These are phyloP conservation scores for Rhinichthys osculus DNA, from an alignment of 2,797 vertebrate species.

Conservation along the genomic window DNA sequence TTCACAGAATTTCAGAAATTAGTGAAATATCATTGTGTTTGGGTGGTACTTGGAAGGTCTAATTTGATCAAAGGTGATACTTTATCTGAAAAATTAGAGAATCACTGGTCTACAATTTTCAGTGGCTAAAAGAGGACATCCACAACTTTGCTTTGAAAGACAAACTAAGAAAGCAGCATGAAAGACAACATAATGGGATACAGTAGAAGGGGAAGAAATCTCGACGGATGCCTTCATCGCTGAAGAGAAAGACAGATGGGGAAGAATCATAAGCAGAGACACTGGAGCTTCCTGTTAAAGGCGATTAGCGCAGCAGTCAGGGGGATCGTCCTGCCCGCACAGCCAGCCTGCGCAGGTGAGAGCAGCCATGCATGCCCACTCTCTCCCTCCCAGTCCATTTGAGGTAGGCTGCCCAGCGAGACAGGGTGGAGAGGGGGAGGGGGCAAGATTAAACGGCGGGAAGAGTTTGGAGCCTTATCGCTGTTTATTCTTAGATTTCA, in stretches of 20 bases:
- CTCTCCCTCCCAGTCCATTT: constrained; percentile 55
- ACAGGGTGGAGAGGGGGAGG: constrained; percentile 33
- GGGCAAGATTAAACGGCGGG: constrained; percentile 58
- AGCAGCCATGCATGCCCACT: constrained; percentile 40
- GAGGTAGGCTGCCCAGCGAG: constrained; percentile 56
- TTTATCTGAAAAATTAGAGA: background rate
- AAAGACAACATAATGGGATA: constrained; percentile 44
- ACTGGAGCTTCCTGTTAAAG: constrained; percentile 47
- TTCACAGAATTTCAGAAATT: background rate
- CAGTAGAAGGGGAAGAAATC: constrained; percentile 49
- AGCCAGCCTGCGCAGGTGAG: constrained; percentile 49
- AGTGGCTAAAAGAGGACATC: constrained; percentile 47
- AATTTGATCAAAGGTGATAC: background rate
- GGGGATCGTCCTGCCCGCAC: constrained; percentile 33
- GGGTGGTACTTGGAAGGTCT: background rate
- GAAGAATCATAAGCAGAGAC: constrained; percentile 33
- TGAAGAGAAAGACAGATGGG: constrained; percentile 32
- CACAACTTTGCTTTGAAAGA: constrained; percentile 54
- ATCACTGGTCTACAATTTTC: constrained; percentile 58
- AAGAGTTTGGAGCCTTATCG: constrained; percentile 64
- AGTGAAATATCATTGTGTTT: background rate
- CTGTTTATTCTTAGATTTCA: constrained; percentile 75
- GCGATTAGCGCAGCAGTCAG: constrained; percentile 48
- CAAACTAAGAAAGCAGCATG: constrained; percentile 48
- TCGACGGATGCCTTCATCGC: constrained; percentile 37